Evolutionary conservation across 2,888 invertebrate species (phyloP).

Genomic region (Nemotelus pantherinus): DNA sequence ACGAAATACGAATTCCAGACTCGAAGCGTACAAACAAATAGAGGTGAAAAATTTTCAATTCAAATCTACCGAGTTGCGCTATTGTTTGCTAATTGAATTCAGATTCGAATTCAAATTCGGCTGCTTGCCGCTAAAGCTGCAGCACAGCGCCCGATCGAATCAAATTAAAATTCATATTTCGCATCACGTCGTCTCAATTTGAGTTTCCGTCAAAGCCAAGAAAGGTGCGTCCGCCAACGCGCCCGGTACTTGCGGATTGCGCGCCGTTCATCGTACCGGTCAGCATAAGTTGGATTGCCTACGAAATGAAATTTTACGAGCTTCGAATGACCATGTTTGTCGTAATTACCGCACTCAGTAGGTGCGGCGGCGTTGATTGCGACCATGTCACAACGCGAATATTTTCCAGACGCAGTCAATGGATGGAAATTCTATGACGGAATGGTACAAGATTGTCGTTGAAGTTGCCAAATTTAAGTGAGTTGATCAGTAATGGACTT

Average conservation of each 20-base stretch:
- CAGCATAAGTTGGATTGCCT: no score
- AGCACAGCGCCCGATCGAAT: background rate
- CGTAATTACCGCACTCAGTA: no score
- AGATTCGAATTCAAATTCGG: constrained; percentile 6
- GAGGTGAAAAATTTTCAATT: constrained; percentile 16
- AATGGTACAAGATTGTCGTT: constrained; percentile 2
- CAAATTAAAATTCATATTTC: constrained; percentile 39
- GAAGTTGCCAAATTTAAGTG: constrained; percentile 5
- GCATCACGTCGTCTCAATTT: constrained; percentile 36
- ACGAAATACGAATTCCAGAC: background rate
- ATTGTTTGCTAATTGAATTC: constrained; percentile 42
- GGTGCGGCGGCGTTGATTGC: background rate
- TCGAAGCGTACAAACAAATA: background rate
- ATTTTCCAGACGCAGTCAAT: constrained; percentile 14
- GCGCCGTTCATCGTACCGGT: no score
- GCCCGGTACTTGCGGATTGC: background rate
- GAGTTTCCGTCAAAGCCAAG: constrained; percentile 36
- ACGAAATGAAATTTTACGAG: constrained; percentile 10
- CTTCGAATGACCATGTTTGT: constrained; percentile 25
- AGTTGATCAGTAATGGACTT: no score
- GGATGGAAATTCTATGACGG: constrained; percentile 24
- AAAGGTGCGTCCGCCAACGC: constrained; percentile 40
- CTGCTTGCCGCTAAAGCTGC: background rate
- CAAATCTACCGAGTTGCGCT: constrained; percentile 15
- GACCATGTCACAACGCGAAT: constrained; percentile 13